Conservation (phyloP, 2,797 vertebrate genomes). For the Neopelma chrysocephalum region DNA sequence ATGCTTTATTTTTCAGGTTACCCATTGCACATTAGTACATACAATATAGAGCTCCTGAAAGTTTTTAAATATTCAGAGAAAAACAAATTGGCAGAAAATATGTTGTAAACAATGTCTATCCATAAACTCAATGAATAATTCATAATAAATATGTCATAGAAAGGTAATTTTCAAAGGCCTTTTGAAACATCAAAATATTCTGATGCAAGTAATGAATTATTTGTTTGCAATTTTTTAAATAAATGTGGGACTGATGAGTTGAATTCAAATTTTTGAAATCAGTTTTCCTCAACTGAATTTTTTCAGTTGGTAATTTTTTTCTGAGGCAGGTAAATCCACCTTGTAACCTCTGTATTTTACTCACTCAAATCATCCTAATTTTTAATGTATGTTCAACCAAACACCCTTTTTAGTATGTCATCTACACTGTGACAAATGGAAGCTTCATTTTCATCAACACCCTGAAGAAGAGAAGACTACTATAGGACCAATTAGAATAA, state of each 20-base stretch:
- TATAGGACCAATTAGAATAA: not conserved
- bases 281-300: conserved; percentile 34
- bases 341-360: not conserved
- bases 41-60: not conserved
- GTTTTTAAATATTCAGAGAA: conserved; percentile 53
- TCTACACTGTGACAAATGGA: not conserved
- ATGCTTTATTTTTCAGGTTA: not conserved
- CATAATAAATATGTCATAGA: conserved; percentile 17
- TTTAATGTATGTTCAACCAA: not conserved
- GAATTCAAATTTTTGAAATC: conserved; percentile 45
- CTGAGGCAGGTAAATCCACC: not conserved
- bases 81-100: conserved; percentile 62
- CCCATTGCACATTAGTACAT: not conserved
- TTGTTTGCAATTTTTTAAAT: conserved; percentile 56
- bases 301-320: conserved; percentile 29
- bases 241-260: not conserved
- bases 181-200: conserved; percentile 36
- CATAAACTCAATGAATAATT: conserved; percentile 51
- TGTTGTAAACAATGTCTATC: conserved; percentile 50
- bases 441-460: conserved; percentile 1
- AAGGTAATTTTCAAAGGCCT: conserved; percentile 46
- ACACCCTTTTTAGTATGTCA: not conserved
- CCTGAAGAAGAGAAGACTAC: not conserved
- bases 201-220: conserved; percentile 39
- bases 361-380: not conserved